Base-by-base conservation (phyloP, 2,797 vertebrate species). In the Poecilia picta region DNA sequence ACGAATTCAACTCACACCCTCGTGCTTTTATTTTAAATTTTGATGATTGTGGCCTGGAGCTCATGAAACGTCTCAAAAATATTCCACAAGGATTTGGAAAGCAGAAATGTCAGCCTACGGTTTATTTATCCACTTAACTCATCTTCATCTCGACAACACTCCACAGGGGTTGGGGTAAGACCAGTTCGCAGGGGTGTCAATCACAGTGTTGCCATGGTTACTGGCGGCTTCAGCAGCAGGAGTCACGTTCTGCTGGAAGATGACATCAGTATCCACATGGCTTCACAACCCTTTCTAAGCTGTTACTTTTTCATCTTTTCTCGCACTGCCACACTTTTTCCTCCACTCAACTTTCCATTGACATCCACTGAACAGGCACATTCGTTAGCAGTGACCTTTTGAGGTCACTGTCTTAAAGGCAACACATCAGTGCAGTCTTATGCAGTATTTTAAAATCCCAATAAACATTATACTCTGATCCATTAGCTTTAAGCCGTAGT, bases 281-380 rank as follows among this genome's bases (percentile, higher is more conserved):
- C 66, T 43, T 43, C 39, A 43, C 39, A n/a, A n/a, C 20, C 23
- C 23, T 43, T 68, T n/a, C 11, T 43, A n/a, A 70, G 39, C 39
- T 43, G 66, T 70, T 70, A 70, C 66, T n/a, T 70, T 23, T n/a
- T n/a, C 39, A 70, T n/a, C 4, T 70, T 41, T 43, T 68, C 25
- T 10, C 51, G 1, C 51, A 53, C 51, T 41, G 36, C 64, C 23
- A 25, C 64, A 68, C 39, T 28, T 71, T 45, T 72, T 41, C 43
- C n/a, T 46, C 68, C 68, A 72, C 68, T 72, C 13, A 72, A 72
- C 43, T 45, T 72, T 72, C 68, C 43, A 46, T 46, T n/a, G 13
- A 39, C 16, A 62, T 36, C 59, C 59, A 31, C 3, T 62, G 57
- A 18, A 33, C 59, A 18, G 59, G 28, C 59, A 62, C 28, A 31